Evolutionary conservation across 2,797 vertebrate genomes (phyloP).

Genomic region (Australoheros facetus): DNA sequence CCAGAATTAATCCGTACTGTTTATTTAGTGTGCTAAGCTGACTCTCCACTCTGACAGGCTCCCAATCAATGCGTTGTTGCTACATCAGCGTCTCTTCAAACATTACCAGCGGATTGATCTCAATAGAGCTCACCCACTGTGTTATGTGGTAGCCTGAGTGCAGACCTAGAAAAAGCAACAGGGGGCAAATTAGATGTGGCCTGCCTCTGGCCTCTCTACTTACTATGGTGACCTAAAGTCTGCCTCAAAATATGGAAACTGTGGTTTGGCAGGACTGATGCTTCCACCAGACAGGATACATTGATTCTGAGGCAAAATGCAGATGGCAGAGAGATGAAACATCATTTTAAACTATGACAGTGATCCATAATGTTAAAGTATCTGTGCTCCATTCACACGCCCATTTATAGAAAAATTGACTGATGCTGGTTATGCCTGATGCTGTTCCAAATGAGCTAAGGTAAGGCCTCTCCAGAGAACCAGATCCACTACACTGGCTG

Average conservation of each 20-base stretch:
- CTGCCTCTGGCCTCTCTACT: not conserved
- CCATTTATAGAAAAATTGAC: constrained; percentile 1
- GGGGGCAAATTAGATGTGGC: constrained; percentile 19
- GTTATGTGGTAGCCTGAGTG: not conserved
- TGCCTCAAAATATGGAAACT: not conserved
- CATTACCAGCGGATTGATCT: constrained; percentile 25
- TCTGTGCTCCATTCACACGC: not conserved
- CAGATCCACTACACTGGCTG: not conserved
- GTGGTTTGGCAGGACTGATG: not conserved
- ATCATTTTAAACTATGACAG: not conserved
- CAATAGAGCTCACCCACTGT: constrained; percentile 5
- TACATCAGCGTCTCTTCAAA: constrained; percentile 10
- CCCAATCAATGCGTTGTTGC: not conserved
- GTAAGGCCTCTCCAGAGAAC: not conserved
- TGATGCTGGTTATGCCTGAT: not conserved
- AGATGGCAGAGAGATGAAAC: not conserved
- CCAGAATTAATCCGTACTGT: not conserved
- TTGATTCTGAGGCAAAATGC: not conserved
- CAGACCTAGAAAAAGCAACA: constrained; percentile 3
- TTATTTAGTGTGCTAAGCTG: not conserved
- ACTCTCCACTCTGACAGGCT: not conserved
- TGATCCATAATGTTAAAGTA: not conserved
- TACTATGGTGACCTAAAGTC: not conserved
- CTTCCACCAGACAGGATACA: not conserved
- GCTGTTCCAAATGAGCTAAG: not conserved